Evolutionary conservation across 2,113 vertebrate genomes (phyloP).

Genomic region (Arenaria interpres): DNA sequence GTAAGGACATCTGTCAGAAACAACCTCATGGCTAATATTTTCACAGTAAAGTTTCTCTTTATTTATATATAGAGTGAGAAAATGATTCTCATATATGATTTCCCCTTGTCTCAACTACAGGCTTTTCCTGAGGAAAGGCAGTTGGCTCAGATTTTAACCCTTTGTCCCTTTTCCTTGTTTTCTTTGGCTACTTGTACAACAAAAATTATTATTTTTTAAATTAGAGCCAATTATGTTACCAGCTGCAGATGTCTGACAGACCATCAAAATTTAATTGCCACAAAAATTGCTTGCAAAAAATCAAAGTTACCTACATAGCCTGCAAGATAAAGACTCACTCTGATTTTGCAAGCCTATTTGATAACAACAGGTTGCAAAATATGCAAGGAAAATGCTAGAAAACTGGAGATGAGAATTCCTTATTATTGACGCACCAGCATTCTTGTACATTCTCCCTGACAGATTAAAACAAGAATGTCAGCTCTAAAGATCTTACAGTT

Average conservation of each 20-base stretch:
- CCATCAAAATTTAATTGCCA: conserved; percentile 57
- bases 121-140: conserved; percentile 70
- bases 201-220: conserved; percentile 58
- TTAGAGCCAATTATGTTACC: conserved; percentile 56
- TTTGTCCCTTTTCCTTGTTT: conserved; percentile 52
- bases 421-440: background rate
- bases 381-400: background rate
- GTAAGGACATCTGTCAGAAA: conserved; percentile 32
- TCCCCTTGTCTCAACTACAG: conserved; percentile 57
- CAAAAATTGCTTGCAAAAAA: conserved; percentile 44
- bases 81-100: conserved; percentile 58
- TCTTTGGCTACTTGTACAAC: conserved; percentile 63
- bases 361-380: conserved; percentile 11
- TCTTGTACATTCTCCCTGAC: background rate
- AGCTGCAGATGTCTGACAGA: conserved; percentile 50
- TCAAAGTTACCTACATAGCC: background rate
- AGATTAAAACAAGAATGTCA: background rate
- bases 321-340: background rate
- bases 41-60: conserved; percentile 41
- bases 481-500: background rate
- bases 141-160: conserved; percentile 60
- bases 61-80: conserved; percentile 42
- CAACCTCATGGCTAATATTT: conserved; percentile 21
- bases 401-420: background rate
- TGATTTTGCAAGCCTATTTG: conserved; percentile 17